phyloP scores from a whole-genome alignment of 2,113 vertebrate species.

The Nansenia antarctica region DNA sequence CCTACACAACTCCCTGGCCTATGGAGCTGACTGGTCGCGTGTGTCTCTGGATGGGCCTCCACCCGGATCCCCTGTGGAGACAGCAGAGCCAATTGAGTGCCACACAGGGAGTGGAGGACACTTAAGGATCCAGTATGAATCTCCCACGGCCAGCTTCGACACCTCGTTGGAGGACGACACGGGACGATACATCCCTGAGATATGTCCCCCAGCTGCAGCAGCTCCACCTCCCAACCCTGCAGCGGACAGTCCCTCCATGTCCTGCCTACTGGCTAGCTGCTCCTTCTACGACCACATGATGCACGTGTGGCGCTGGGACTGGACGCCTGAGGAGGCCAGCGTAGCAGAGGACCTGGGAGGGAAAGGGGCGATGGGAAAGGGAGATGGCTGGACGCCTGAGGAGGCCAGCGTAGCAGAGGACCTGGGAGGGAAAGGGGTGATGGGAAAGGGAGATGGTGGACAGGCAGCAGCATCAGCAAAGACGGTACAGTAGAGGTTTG shows the following conservation, averaged over 20 bases:
- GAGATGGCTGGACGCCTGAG: too few species aligned
- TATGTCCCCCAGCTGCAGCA: background rate
- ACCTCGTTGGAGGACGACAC: conserved; percentile 71
- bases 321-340: conserved; percentile 47
- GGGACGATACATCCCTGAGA: conserved; percentile 57
- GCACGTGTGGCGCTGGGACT: conserved; percentile 92
- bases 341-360: background rate
- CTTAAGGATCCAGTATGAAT: conserved; percentile 79
- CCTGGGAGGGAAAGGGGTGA: background rate
- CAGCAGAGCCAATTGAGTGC: conserved; percentile 28
- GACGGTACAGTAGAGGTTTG: background rate
- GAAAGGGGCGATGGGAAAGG: background rate
- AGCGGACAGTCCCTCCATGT: background rate
- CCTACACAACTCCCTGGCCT: conserved; percentile 87
- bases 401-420: background rate
- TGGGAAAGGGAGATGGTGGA: too few species aligned
- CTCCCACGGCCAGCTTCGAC: conserved; percentile 80
- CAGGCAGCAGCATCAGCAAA: too few species aligned
- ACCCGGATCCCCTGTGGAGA: conserved; percentile 30
- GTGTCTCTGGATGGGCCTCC: conserved; percentile 60
- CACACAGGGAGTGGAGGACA: conserved; percentile 52
- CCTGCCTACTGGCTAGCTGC: conserved; percentile 86
- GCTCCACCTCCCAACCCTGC: background rate
- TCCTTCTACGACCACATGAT: conserved; percentile 93
- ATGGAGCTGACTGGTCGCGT: conserved; percentile 92